These are phyloP conservation scores for Ischnus inquisitorius DNA, from an alignment of 2,888 invertebrate genomes.

Conservation along the genomic window DNA sequence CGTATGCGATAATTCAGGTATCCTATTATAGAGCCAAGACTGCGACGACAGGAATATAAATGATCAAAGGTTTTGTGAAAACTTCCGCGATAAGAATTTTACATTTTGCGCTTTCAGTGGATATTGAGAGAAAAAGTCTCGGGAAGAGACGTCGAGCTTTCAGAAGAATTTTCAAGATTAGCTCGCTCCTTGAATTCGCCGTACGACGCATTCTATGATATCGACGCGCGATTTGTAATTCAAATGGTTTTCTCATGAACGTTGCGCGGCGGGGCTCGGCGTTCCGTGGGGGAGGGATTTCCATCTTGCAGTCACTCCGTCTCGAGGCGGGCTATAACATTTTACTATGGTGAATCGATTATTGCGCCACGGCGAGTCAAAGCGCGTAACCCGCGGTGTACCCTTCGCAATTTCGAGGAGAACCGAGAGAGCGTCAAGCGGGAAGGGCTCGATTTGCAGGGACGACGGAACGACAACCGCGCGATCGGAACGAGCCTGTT, in stretches of 20 bases:
- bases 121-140: background rate
- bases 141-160: background rate
- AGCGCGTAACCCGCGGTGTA: background rate
- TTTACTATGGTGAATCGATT: conserved; percentile 32
- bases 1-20: too few species aligned
- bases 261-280: background rate
- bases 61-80: too few species aligned
- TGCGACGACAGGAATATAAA: too few species aligned
- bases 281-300: conserved; percentile 43
- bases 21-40: too few species aligned
- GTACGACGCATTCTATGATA: conserved; percentile 74
- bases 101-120: too few species aligned
- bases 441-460: background rate
- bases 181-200: background rate
- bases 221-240: conserved; percentile 73
- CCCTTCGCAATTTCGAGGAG: background rate
- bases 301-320: conserved; percentile 47
- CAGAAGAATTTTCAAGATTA: background rate
- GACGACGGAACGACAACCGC: too few species aligned
- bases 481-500: too few species aligned
- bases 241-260: conserved; percentile 66
- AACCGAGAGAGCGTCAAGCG: background rate
- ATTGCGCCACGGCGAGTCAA: background rate
- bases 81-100: background rate
- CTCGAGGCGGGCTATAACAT: conserved; percentile 1